Evolutionary conservation across 2,113 vertebrate genomes (phyloP).

Genomic region (Serranochromis macrocephalus): DNA sequence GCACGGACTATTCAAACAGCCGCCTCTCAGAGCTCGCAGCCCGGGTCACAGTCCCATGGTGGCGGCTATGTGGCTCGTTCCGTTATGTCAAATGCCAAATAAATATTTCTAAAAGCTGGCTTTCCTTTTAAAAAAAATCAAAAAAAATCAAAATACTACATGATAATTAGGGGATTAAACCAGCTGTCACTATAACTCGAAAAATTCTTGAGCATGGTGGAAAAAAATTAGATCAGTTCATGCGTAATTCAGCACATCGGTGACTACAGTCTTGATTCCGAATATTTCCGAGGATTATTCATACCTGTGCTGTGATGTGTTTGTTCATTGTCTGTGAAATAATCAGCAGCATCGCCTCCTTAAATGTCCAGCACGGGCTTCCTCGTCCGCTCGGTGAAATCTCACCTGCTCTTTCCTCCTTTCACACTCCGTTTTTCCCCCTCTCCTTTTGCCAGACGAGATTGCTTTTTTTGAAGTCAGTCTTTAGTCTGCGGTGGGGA

Average conservation of each 20-base stretch:
- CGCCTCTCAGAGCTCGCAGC: conserved; percentile 65
- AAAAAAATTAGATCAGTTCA: conserved; percentile 31
- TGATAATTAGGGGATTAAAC: conserved; percentile 30
- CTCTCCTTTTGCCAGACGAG: conserved; percentile 20
- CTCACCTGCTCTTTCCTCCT: conserved; percentile 12
- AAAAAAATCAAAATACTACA: conserved; percentile 19
- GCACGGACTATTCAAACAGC: conserved; percentile 65
- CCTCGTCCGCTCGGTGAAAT: conserved; percentile 1
- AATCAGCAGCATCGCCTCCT: conserved; percentile 28
- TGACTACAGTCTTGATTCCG: conserved; percentile 2
- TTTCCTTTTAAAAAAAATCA: background rate
- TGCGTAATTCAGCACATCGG: conserved; percentile 52
- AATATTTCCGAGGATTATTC: conserved; percentile 24
- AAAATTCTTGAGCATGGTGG: conserved; percentile 39
- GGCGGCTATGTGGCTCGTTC: conserved; percentile 45
- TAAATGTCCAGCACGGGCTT: conserved; percentile 31
- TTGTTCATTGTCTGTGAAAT: conserved; percentile 22
- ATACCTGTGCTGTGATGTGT: conserved; percentile 52
- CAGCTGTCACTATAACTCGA: conserved; percentile 26
- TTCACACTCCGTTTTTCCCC: conserved; percentile 1
- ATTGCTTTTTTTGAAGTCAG: conserved; percentile 30
- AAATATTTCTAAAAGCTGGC: background rate
- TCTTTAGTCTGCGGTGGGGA: conserved; percentile 25
- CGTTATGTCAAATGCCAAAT: conserved; percentile 44
- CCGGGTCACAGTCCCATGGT: conserved; percentile 71